These are phyloP conservation scores for Macrotus californicus DNA, from an alignment of 2,113 vertebrate species.

Conservation along the genomic window DNA sequence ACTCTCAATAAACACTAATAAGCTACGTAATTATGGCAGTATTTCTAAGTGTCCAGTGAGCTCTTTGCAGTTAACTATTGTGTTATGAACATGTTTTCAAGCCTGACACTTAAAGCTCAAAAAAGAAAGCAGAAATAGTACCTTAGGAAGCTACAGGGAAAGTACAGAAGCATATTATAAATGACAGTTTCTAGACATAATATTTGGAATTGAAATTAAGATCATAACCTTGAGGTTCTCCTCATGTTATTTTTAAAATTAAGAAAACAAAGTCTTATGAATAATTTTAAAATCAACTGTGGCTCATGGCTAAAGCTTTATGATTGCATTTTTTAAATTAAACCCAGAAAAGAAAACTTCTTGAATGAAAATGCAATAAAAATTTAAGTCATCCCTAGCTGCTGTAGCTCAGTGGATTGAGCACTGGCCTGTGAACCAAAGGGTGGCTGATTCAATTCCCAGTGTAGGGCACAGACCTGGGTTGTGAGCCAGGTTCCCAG, in stretches of 20 bases:
- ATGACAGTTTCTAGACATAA: not conserved
- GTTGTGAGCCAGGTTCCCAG: too few species aligned
- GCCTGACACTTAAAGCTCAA: not conserved
- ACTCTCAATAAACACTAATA: not conserved
- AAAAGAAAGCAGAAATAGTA: not conserved
- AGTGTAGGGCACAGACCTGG: too few species aligned
- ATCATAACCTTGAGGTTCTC: not conserved
- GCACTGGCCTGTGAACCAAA: too few species aligned
- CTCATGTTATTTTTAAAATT: not conserved
- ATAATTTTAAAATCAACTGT: not conserved
- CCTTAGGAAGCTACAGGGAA: not conserved
- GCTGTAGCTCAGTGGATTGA: too few species aligned
- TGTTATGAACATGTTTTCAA: not conserved
- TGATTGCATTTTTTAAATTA: constrained; percentile 1
- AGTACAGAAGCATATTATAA: not conserved
- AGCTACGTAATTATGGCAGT: not conserved
- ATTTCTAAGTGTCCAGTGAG: not conserved
- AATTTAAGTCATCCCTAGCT: not conserved
- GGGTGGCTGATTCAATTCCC: too few species aligned
- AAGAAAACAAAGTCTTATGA: not conserved
- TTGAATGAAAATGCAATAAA: not conserved
- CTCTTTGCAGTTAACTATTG: not conserved
- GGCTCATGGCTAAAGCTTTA: not conserved
- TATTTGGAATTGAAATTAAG: not conserved
- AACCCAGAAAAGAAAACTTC: not conserved